A percentile compares a stretch with the other conserved stretches of the same genome.
phyloP scores from a whole-genome alignment of 1,140 invertebrate species.

The Hirudo medicinalis region DNA sequence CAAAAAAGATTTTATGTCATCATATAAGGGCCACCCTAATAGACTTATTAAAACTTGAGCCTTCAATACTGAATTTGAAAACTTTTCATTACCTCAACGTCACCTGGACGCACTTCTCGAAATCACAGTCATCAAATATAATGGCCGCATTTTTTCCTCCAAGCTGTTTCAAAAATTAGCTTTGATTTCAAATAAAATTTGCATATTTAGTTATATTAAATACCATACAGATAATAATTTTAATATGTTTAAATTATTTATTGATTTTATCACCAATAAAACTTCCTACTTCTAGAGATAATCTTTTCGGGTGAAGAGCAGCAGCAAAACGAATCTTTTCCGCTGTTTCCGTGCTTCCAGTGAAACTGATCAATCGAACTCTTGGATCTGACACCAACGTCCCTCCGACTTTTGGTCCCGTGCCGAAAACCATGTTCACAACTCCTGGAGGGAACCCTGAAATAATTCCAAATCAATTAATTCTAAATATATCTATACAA shows the following conservation, averaged over 20 bases:
- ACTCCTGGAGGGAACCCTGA: constrained; percentile 48
- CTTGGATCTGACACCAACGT: constrained; percentile 45
- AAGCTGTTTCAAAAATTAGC: constrained; percentile 37
- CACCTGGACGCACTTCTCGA: constrained; percentile 42
- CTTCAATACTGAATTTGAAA: background rate
- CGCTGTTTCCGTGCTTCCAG: constrained; percentile 48
- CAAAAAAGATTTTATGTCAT: no score
- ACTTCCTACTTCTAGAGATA: constrained; percentile 45
- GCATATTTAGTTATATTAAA: no score
- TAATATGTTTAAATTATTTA: no score
- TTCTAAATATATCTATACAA: background rate
- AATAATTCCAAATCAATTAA: constrained; percentile 13
- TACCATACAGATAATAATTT: no score
- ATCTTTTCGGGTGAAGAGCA: constrained; percentile 45
- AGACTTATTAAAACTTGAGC: background rate
- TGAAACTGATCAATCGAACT: constrained; percentile 44
- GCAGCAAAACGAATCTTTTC: constrained; percentile 40
- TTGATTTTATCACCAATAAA: background rate
- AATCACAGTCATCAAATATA: constrained; percentile 46
- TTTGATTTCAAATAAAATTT: constrained; percentile 3
- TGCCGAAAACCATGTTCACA: constrained; percentile 50
- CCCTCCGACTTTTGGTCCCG: constrained; percentile 44
- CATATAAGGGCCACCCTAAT: no score
- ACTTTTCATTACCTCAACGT: constrained; percentile 37
- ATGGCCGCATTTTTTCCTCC: constrained; percentile 52